phyloP scores from a whole-genome alignment of 1,140 invertebrate genomes.

The Nasonia longicornis region DNA sequence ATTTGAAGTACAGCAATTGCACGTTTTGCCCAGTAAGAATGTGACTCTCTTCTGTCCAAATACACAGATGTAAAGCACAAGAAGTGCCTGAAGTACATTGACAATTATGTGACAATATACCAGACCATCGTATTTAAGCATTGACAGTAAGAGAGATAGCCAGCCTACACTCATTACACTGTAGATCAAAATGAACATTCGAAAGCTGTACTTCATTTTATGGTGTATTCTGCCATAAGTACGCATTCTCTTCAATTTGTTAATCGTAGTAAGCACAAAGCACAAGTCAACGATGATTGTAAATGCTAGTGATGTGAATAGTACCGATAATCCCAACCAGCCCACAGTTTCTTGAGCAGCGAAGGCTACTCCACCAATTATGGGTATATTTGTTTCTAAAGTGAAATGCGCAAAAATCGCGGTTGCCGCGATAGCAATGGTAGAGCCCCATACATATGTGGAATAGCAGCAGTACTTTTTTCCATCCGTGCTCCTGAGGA shows the following conservation, averaged over 20 bases:
- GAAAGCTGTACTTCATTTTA: slow-evolving; percentile 86
- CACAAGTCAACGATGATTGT: slow-evolving; percentile 82
- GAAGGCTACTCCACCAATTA: slow-evolving; percentile 53
- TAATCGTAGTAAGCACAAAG: slow-evolving; percentile 83
- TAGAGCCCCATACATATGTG: slow-evolving; percentile 82
- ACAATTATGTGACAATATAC: slow-evolving; percentile 80
- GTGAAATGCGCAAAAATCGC: slow-evolving; percentile 85
- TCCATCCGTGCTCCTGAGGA: slow-evolving; percentile 83
- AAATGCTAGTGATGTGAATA: slow-evolving; percentile 83
- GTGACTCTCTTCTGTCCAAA: slow-evolving; percentile 81
- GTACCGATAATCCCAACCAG: slow-evolving; percentile 82
- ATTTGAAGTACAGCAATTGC: slow-evolving; percentile 72
- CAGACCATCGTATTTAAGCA: slow-evolving; percentile 77
- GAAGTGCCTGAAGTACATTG: slow-evolving; percentile 79
- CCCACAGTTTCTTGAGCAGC: slow-evolving; percentile 70
- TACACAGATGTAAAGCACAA: slow-evolving; percentile 81
- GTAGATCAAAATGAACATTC: slow-evolving; percentile 81
- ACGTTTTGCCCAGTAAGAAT: slow-evolving; percentile 81
- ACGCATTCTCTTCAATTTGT: slow-evolving; percentile 81
- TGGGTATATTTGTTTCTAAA: slow-evolving; percentile 76
- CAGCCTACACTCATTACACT: slow-evolving; percentile 79
- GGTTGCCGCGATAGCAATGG: slow-evolving; percentile 75
- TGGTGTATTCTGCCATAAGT: slow-evolving; percentile 87
- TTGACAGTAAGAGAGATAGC: slow-evolving; percentile 81
- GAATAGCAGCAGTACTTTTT: slow-evolving; percentile 89